phyloP scores from a whole-genome alignment of 2,113 vertebrate genomes.

The Nematolebias whitei region DNA sequence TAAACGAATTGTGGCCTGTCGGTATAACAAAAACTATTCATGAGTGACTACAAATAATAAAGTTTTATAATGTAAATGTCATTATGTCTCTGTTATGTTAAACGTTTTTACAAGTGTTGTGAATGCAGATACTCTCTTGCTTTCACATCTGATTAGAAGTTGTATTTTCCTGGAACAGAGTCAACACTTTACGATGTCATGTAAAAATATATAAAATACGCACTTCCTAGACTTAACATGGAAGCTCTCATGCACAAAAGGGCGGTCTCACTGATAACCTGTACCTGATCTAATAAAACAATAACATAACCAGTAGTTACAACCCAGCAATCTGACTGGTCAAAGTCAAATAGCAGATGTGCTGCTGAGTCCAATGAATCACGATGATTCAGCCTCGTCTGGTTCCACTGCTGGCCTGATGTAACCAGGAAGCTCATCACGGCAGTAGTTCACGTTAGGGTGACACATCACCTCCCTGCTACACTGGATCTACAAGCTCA shows the following conservation, averaged over 20 bases:
- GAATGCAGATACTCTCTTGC: not conserved
- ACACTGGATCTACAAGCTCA: not conserved
- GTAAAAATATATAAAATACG: not conserved
- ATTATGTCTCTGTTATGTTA: too few relatives aligned
- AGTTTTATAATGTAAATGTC: too few relatives aligned
- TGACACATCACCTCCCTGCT: slow-evolving; percentile 30
- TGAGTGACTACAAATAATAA: too few relatives aligned
- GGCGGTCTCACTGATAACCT: slow-evolving; percentile 9
- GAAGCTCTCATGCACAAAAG: slow-evolving; percentile 5
- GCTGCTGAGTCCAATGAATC: too few relatives aligned
- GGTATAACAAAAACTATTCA: too few relatives aligned
- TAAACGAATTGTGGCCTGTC: too few relatives aligned
- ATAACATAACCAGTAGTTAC: slow-evolving; percentile 12
- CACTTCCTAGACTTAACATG: not conserved
- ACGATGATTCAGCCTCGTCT: slow-evolving; percentile 10
- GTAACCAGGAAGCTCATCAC: slow-evolving; percentile 33
- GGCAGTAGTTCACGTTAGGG: not conserved
- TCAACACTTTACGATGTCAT: not conserved
- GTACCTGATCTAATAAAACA: slow-evolving; percentile 37
- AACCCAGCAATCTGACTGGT: not conserved
- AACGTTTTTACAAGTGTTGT: not conserved
- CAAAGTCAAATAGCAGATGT: not conserved
- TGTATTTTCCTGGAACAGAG: not conserved
- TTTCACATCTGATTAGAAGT: not conserved
- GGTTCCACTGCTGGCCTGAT: slow-evolving; percentile 12